Percentiles rank a stretch among this genome's conserved stretches.
Conservation (phyloP, 2,113 vertebrate genomes). For the Pseudorasbora parva region DNA sequence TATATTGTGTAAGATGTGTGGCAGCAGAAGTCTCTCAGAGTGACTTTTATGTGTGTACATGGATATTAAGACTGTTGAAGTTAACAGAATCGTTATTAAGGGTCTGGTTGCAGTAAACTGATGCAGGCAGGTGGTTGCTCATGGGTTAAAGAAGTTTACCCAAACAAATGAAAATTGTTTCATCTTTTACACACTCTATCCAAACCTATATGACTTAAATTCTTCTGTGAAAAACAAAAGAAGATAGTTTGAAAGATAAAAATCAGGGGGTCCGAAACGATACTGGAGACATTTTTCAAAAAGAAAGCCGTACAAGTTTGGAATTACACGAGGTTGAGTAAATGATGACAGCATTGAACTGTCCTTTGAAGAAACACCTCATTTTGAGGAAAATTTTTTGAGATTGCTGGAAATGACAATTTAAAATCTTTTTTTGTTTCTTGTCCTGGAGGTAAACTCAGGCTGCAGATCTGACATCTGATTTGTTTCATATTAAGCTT, state of each 20-base stretch:
- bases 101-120: conserved; percentile 2
- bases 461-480: neutral
- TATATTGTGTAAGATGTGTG: conserved; percentile 15
- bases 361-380: neutral
- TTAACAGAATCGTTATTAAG: conserved; percentile 17
- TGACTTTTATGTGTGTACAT: conserved; percentile 12
- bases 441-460: conserved; percentile 6
- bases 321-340: neutral
- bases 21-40: neutral
- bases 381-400: neutral
- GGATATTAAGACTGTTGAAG: conserved; percentile 41
- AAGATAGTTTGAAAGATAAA: too few relatives aligned
- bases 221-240: too few relatives aligned
- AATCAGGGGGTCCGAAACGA: neutral
- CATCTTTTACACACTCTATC: neutral
- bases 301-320: neutral
- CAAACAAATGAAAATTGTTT: neutral
- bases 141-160: neutral
- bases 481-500: neutral
- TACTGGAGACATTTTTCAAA: too few relatives aligned
- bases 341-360: neutral
- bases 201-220: neutral
- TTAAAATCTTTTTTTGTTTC: neutral
- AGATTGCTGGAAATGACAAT: conserved; percentile 37
- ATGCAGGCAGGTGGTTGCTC: conserved; percentile 16